Base-by-base conservation (phyloP, 2,888 invertebrate species). In the Azorinus chamasolen region DNA sequence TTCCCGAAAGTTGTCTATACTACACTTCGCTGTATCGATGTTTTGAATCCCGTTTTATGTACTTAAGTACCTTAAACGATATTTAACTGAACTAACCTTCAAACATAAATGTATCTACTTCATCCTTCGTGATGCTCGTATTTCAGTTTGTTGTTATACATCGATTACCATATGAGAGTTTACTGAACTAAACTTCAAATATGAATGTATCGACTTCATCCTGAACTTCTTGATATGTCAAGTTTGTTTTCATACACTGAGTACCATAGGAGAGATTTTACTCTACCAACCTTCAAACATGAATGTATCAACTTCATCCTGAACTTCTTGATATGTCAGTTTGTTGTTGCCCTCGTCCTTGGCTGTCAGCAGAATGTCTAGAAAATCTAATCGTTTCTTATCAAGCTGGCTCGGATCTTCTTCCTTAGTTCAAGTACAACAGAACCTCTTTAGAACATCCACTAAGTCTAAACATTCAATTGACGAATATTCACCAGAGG, bases 131-230 rank as follows among this genome's bases (percentile, higher is more conserved):
- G n/a, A 25, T 91, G 89, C 5, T 72, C n/a, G 14, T 86, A 84
- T 12, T 87, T 77, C 73, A 91, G 54, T 14, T 89, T 89, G 18
- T 64, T 51, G 14, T 89, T 90, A n/a, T n/a, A n/a, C n/a, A n/a
- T n/a, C n/a, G n/a, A n/a, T n/a, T n/a, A n/a, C n/a, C n/a, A n/a
- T n/a, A n/a, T n/a, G n/a, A n/a, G n/a, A n/a, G n/a, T n/a, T n/a
- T n/a, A n/a, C n/a, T n/a, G 5, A 20, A 8, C 46, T 16, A 37
- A 88, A 86, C 87, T 81, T 72, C 88, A 82, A 88, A 87, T 54
- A 88, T 61, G 55, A 88, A 85, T 2, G 89, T 90, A 61, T 90
- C 88, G 0, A 88, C 89, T 66, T 91, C 91, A 63, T 87, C 83
- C 55, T 84, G 57, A 37, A 91, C 89, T 27, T 91, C 89, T 5